A percentile compares a stretch with the other conserved stretches of the same genome.
Conservation (phyloP, 2,797 vertebrate species). For the Lophotriccus pileatus region DNA sequence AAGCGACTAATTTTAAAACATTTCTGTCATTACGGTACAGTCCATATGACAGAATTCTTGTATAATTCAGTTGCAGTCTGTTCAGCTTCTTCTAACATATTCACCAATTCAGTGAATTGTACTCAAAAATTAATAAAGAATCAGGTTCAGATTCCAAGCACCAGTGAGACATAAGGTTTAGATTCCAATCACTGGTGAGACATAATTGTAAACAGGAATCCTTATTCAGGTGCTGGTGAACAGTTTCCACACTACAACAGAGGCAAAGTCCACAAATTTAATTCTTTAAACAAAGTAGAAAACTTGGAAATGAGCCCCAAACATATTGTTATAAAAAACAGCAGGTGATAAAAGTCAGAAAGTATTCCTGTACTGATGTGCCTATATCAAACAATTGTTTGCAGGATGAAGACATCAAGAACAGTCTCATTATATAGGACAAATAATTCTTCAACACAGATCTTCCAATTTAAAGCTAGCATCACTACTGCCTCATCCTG, state of each 20-base stretch:
- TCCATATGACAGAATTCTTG: background rate
- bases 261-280: background rate
- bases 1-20: conserved; percentile 13
- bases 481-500: background rate
- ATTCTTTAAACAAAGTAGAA: background rate
- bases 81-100: background rate
- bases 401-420: background rate
- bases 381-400: background rate
- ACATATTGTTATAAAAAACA: background rate
- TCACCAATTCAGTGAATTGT: background rate
- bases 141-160: background rate
- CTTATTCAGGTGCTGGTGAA: background rate
- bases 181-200: background rate
- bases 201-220: rapidly evolving
- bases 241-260: background rate
- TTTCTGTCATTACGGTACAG: background rate
- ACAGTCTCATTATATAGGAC: background rate
- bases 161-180: background rate
- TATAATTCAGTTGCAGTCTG: background rate
- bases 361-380: background rate
- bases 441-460: background rate
- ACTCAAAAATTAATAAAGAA: background rate
- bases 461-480: background rate
- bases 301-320: background rate
- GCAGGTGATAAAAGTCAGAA: background rate